Evolutionary conservation across 2,113 vertebrate genomes (phyloP).

Genomic region (Pogonocichla stellata): DNA sequence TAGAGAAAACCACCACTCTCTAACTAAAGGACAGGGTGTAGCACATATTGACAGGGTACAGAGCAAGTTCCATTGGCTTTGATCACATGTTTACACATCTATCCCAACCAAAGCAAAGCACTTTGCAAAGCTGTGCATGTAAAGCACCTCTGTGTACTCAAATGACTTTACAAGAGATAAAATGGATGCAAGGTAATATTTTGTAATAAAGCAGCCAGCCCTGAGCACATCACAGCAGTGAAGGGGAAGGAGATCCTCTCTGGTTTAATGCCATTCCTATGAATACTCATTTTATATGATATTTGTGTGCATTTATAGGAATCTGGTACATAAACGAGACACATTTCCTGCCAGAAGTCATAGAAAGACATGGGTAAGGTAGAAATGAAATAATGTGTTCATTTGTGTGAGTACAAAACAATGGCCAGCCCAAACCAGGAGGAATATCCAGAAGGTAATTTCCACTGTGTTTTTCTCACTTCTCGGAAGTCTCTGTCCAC

Average conservation of each 20-base stretch:
- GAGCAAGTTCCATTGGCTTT: neutral
- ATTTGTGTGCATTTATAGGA: neutral
- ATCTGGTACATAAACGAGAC: neutral
- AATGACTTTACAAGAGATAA: neutral
- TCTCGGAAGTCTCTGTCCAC: accelerated
- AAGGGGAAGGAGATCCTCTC: neutral
- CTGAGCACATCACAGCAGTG: neutral
- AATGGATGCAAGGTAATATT: neutral
- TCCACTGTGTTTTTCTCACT: neutral
- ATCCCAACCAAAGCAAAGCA: neutral
- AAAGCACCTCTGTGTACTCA: neutral
- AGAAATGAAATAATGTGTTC: neutral
- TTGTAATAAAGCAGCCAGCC: neutral
- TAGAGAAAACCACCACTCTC: neutral
- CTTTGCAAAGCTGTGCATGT: neutral
- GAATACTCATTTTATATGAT: neutral
- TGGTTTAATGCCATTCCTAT: neutral
- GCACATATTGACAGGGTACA: neutral
- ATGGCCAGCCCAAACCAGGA: neutral
- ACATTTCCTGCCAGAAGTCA: neutral
- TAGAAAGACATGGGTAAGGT: accelerated
- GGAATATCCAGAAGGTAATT: neutral
- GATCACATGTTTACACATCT: neutral
- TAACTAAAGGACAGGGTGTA: neutral
- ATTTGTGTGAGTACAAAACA: neutral